Base-by-base conservation (phyloP, 2,888 invertebrate genomes). In the Heliconius cydno region DNA sequence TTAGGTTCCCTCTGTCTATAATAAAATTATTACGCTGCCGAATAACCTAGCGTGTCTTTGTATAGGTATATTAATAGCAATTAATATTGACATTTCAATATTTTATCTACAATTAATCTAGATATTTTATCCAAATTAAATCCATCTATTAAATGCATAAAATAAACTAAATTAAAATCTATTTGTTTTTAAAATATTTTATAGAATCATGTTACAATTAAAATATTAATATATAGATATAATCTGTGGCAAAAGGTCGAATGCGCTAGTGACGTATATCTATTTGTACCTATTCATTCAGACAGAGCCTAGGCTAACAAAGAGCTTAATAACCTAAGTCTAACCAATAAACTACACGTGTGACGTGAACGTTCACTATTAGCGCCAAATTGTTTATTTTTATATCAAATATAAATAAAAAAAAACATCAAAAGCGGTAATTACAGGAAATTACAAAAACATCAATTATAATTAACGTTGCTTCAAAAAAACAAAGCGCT, bases 71-170 rank as follows among this genome's bases (percentile, higher is more conserved):
- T 74, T 76, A 65, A 68, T 15, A 73, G 60, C 79, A 75, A 82
- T 82, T 82, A 76, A 67, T 81, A 82, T 82, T 79, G 80, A 82
- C 80, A 80, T 82, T 81, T 81, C 80, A 82, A 82, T 82, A 74
- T 70, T 67, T 80, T 79, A 81, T 78, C 74, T 79, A 41, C 70
- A 76, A 77, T 77, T 57, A 74, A 81, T 82, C 77, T 80, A 63
- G 67, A 77, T 74, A 34, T 57, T 41, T 63, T 67, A 66, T 46
- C 38, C 4, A 25, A 67, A 78, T 78, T 63, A 78, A 72, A 78
- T 57, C 6, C n/a, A 57, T 57, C 30, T 34, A 34, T 34, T 25
- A 34, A 6, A 22, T 25, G 7, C 12, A 46, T 15, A 46, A 73
- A 60, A 34, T 72, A 57, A 60, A 34, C n/a, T 57, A 13, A 34